Conservation (phyloP, 2,888 invertebrate species). For the Drosophila limbata region DNA sequence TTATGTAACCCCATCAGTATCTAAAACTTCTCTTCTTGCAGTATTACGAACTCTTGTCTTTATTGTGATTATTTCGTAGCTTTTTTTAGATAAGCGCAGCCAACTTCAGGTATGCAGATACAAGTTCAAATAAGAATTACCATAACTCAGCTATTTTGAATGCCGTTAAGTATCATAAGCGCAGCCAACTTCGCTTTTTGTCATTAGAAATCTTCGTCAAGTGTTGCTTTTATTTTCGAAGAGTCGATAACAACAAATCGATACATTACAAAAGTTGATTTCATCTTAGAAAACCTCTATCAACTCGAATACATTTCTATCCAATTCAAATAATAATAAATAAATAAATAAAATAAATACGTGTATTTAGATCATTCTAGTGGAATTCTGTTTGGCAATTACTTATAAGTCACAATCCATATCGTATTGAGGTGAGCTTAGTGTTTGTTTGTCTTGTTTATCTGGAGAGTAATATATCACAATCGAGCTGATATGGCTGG, state of each 20-base stretch:
- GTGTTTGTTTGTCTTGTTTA: slow-evolving; percentile 42
- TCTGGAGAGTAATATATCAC: slow-evolving; percentile 47
- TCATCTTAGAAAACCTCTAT: not conserved
- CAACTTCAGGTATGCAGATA: too few species aligned
- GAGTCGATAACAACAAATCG: slow-evolving; percentile 1
- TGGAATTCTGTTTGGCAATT: slow-evolving; percentile 21
- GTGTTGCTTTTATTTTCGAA: not conserved
- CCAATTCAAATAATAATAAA: not conserved
- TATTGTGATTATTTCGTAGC: not conserved
- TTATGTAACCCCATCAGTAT: too few species aligned
- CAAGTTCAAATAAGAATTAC: not conserved
- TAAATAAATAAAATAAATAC: too few species aligned
- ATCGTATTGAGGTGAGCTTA: slow-evolving; percentile 31
- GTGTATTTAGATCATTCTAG: slow-evolving; percentile 9
- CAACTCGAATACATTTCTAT: not conserved
- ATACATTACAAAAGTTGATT: not conserved
- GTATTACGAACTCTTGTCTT: not conserved
- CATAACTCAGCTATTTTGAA: not conserved
- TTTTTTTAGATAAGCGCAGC: not conserved
- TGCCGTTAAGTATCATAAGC: not conserved
- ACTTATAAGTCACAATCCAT: slow-evolving; percentile 35
- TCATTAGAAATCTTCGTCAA: not conserved
- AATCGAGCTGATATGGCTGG: slow-evolving; percentile 49
- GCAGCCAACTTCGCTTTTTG: not conserved
- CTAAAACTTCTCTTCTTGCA: not conserved